phyloP scores from a whole-genome alignment of 1,140 invertebrate species.

The Sinonovacula constricta region DNA sequence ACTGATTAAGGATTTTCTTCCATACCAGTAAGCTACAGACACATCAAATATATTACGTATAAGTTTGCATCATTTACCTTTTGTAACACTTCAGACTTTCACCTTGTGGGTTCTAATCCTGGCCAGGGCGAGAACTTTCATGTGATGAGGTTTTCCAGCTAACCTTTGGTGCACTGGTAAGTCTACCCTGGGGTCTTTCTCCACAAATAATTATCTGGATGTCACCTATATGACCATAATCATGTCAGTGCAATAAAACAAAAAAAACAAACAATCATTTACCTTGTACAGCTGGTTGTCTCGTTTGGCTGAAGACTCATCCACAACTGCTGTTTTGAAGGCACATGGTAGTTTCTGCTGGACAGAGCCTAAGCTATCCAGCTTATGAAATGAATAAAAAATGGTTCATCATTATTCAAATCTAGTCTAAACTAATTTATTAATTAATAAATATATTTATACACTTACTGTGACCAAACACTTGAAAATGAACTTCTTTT shows the following conservation, averaged over 20 bases:
- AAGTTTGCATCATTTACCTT: neutral
- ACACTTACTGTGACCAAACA: no score
- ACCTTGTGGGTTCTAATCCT: neutral
- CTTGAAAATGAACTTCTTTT: no score
- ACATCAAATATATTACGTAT: neutral
- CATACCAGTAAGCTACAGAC: neutral
- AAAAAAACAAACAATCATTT: neutral
- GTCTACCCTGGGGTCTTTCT: no score
- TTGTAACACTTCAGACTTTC: neutral
- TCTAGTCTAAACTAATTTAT: no score
- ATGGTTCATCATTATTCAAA: no score
- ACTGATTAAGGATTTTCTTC: no score
- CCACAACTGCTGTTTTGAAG: conserved; percentile 65
- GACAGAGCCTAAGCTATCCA: conserved; percentile 62
- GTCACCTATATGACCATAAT: neutral
- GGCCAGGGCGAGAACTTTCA: neutral
- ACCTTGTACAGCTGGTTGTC: conserved; percentile 67
- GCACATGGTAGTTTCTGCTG: conserved; percentile 74
- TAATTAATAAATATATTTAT: no score
- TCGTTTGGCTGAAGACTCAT: conserved; percentile 67
- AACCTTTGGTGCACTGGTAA: no score
- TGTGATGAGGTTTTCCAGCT: neutral
- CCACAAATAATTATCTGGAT: neutral
- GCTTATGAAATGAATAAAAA: no score
- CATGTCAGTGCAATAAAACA: no score